phyloP scores from a whole-genome alignment of 1,140 invertebrate species.

The Pogonognathellus flavescens region DNA sequence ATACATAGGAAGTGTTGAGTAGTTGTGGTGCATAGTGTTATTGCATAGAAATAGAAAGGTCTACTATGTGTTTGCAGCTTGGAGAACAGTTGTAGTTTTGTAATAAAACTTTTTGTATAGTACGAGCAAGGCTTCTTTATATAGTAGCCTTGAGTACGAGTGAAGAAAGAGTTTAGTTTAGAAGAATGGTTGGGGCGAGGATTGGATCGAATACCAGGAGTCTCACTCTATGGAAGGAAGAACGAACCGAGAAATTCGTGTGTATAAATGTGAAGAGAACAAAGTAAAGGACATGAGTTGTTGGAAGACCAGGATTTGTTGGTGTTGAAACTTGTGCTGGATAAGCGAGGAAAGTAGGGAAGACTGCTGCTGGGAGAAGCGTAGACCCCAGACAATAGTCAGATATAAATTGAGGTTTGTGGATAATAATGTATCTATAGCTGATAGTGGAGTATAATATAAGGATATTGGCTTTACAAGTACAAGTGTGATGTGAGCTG shows the following conservation, averaged over 20 bases:
- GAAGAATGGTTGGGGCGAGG: neutral
- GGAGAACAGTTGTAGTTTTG: too few relatives aligned
- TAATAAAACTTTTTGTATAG: too few relatives aligned
- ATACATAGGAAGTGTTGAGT: too few relatives aligned
- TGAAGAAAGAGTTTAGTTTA: neutral
- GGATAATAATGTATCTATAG: slow-evolving; percentile 1
- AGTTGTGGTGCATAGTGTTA: too few relatives aligned
- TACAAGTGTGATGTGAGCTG: slow-evolving; percentile 31
- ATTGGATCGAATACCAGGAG: neutral
- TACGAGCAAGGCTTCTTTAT: neutral
- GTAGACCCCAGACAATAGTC: neutral
- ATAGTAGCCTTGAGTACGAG: too few relatives aligned
- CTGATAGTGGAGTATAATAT: slow-evolving; percentile 21
- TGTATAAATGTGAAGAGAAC: neutral
- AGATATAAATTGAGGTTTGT: neutral
- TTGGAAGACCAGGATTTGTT: neutral
- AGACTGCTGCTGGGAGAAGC: neutral
- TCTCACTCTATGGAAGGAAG: slow-evolving; percentile 28
- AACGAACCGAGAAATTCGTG: neutral
- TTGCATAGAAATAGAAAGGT: too few relatives aligned
- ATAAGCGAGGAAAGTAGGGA: neutral
- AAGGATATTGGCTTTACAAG: slow-evolving; percentile 37
- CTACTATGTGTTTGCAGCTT: too few relatives aligned
- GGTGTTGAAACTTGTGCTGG: neutral
- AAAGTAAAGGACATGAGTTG: neutral